phyloP scores from a whole-genome alignment of 2,888 invertebrate species.

The Prosapia bicincta region DNA sequence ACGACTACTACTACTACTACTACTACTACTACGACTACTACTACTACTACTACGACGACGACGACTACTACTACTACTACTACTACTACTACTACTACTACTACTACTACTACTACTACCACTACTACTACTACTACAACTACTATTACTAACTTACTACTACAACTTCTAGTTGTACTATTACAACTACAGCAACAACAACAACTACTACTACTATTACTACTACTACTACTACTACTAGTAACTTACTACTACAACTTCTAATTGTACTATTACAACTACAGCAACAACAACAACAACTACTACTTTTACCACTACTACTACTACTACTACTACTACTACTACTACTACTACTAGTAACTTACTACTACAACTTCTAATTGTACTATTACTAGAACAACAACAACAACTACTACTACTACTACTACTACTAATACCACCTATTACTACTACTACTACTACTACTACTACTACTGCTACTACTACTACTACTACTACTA shows the following conservation, averaged over 20 bases:
- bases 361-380: slow-evolving; percentile 10
- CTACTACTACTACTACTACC: slow-evolving; percentile 2
- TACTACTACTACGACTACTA: slow-evolving; percentile 15
- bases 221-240: slow-evolving; percentile 9
- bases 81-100: not conserved
- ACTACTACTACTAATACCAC: too few species aligned
- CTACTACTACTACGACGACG: slow-evolving; percentile 8
- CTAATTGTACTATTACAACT: too few species aligned
- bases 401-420: slow-evolving; percentile 13
- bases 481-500: too few species aligned
- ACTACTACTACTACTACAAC: too few species aligned
- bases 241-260: too few species aligned
- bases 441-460: too few species aligned
- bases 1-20: slow-evolving; percentile 7
- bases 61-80: slow-evolving; percentile 4
- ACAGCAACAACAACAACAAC: too few species aligned
- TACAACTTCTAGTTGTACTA: not conserved
- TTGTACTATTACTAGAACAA: slow-evolving; percentile 9
- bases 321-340: too few species aligned
- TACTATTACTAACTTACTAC: too few species aligned
- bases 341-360: slow-evolving; percentile 15
- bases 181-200: slow-evolving; percentile 5
- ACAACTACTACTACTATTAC: slow-evolving; percentile 6
- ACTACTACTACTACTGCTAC: too few species aligned
- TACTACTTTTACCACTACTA: too few species aligned